Evolutionary conservation across 2,888 invertebrate genomes (phyloP), one percentile per base, ranked within the genome.

Genomic region (Pteria penguin): DNA sequence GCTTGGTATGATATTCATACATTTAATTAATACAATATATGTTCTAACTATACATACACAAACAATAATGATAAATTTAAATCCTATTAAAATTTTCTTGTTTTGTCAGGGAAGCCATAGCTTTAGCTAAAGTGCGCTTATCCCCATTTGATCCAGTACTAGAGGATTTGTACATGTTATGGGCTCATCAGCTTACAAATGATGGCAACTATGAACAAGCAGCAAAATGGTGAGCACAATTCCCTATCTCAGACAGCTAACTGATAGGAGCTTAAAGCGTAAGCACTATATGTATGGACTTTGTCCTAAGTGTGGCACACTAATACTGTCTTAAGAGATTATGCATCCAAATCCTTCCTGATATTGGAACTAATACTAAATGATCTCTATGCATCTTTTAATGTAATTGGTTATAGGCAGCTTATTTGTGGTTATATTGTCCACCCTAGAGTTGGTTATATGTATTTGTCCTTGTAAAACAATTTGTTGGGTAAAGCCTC

Each of bases 201-300:
- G 91, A 91, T 72, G 92, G 91, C 3, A 90, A 91, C 72, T 90
- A 87, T 76, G 93, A 93, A 82, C 88, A 90, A 33, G 92, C 92
- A 31, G 91, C 92, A 4, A 93, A 92, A 87, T 92, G 92, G 90
- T 92, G 84, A 69, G 85, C 58, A 2, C 11, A 45, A 27, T 18
- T 57, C 45, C 18, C 8, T 11, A 11, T 18, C 45, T 11, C 45
- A n/a, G n/a, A n/a, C n/a, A n/a, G n/a, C n/a, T n/a, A n/a, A n/a
- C n/a, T n/a, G n/a, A 3, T 14, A 60, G 11, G 18, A 45, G 18
- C 45, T 14, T 45, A 45, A 45, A 45, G n/a, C n/a, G n/a, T n/a
- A n/a, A n/a, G n/a, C n/a, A n/a, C n/a, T n/a, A n/a, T n/a, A n/a
- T n/a, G n/a, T n/a, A n/a, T n/a, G n/a, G n/a, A n/a, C n/a, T n/a